These are phyloP conservation scores for Acromyrmex echinatior DNA, from an alignment of 1,140 invertebrate genomes.

Conservation along the genomic window DNA sequence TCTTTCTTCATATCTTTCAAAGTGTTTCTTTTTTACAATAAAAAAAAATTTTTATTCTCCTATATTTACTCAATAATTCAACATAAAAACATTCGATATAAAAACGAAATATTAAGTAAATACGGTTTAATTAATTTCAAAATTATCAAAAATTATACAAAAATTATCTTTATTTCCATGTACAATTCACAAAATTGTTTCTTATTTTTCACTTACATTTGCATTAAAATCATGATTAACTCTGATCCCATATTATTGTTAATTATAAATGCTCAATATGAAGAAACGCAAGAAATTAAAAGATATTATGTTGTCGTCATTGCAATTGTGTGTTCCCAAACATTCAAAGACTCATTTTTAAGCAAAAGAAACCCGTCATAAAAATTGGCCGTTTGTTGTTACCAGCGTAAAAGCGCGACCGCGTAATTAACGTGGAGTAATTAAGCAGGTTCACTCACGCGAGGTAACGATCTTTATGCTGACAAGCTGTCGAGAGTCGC, in stretches of 20 bases:
- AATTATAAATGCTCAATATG: neutral
- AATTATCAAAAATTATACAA: neutral
- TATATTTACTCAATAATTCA: neutral
- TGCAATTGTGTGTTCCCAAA: slow-evolving; percentile 25
- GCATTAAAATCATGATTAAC: neutral
- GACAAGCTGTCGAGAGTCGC: slow-evolving; percentile 58
- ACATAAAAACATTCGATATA: neutral
- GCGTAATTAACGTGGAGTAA: slow-evolving; percentile 62
- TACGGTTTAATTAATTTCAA: no score
- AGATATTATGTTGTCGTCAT: slow-evolving; percentile 26
- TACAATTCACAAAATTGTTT: slow-evolving; percentile 13
- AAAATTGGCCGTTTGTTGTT: slow-evolving; percentile 56
- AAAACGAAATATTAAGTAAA: neutral
- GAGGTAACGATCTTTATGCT: slow-evolving; percentile 59
- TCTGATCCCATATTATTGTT: neutral
- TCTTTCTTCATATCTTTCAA: neutral
- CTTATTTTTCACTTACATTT: slow-evolving; percentile 10
- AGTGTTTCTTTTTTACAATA: neutral
- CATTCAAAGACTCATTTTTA: slow-evolving; percentile 35
- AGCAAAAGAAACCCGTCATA: slow-evolving; percentile 24
- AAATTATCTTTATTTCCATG: neutral
- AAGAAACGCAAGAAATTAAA: neutral
- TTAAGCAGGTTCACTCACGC: slow-evolving; percentile 48
- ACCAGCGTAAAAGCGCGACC: slow-evolving; percentile 49
- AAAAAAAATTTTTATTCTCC: neutral